Conservation (phyloP, 1,140 invertebrate species). For the Brachionus asplanchnoidis region DNA sequence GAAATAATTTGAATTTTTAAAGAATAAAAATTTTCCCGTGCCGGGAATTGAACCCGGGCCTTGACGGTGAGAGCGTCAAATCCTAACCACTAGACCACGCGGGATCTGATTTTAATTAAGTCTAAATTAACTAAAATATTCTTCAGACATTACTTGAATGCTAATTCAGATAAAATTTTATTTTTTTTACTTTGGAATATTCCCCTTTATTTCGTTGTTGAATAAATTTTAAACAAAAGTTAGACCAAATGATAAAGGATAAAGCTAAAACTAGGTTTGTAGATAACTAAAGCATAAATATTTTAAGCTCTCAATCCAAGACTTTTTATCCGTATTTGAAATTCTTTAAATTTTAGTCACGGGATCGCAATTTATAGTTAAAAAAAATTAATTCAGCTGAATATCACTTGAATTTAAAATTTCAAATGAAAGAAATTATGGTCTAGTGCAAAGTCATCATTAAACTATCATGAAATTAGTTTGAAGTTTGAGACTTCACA, state of each 20-base stretch:
- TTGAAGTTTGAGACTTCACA: conserved; percentile 11
- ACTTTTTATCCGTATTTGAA: background rate
- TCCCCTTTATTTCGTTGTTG: too few relatives aligned
- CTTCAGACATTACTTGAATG: too few relatives aligned
- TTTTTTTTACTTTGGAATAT: too few relatives aligned
- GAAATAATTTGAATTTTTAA: background rate
- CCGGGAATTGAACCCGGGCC: background rate
- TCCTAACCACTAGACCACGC: background rate
- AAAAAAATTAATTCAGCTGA: background rate
- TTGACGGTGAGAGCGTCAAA: background rate
- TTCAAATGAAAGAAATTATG: background rate
- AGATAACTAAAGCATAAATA: background rate
- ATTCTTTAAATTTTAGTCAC: background rate
- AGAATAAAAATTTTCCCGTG: background rate
- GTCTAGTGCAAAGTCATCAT: background rate
- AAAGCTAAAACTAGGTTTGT: background rate
- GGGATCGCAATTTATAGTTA: background rate
- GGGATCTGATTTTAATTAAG: background rate
- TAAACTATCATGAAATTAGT: background rate
- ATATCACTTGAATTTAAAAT: background rate
- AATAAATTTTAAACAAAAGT: background rate
- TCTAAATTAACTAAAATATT: background rate
- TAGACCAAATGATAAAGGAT: background rate
- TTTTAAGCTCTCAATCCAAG: background rate
- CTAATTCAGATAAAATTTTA: too few relatives aligned